Evolutionary conservation across 2,888 invertebrate genomes (phyloP).

Genomic region (Metopia argyrocephala): DNA sequence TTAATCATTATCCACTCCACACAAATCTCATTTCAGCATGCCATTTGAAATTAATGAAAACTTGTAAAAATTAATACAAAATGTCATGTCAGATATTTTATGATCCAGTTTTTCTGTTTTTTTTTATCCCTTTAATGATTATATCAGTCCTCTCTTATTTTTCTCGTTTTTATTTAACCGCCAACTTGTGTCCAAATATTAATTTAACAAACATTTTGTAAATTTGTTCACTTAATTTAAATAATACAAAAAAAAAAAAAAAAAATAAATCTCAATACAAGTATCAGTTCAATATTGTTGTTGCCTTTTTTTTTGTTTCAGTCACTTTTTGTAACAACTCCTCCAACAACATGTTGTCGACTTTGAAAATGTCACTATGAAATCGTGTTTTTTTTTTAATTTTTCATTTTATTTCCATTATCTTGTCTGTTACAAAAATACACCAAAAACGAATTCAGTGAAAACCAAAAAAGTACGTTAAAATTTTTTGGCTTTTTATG

Average conservation of each 20-base stretch:
- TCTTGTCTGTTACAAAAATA: constrained; percentile 32
- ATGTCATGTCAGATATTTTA: no score
- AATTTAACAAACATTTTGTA: neutral
- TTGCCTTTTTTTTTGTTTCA: constrained; percentile 19
- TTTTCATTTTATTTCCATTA: constrained; percentile 42
- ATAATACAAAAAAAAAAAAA: constrained; percentile 33
- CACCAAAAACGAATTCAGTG: constrained; percentile 31
- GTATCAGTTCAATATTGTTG: neutral
- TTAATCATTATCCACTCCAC: no score
- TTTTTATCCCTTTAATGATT: no score
- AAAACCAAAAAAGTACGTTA: constrained; percentile 30
- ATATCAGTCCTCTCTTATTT: neutral
- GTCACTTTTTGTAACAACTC: no score
- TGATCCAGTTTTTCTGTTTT: no score
- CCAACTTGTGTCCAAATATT: neutral
- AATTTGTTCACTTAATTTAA: constrained; percentile 37
- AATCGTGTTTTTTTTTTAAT: constrained; percentile 42
- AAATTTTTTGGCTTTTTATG: constrained; percentile 40
- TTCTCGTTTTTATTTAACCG: neutral
- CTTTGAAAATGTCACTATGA: constrained; percentile 54
- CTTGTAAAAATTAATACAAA: no score
- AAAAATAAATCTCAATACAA: constrained; percentile 19
- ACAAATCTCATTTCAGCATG: no score
- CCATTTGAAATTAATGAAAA: no score
- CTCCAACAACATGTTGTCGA: constrained; percentile 48